Evolutionary conservation across 2,113 vertebrate species (phyloP).

Genomic region (Megaceryle maxima): DNA sequence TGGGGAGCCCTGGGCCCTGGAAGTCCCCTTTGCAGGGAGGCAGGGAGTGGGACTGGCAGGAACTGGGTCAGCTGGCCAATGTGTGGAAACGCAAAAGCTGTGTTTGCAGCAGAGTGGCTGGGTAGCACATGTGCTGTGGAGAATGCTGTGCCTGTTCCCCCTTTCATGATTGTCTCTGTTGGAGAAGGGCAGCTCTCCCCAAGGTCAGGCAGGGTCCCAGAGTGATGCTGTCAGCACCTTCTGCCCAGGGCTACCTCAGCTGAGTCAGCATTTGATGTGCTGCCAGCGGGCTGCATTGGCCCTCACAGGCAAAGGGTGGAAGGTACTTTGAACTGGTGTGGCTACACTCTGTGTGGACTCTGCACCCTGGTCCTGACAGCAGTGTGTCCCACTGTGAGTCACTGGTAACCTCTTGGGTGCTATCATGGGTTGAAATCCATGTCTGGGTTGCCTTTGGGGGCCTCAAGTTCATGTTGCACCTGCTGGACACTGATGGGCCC

Average conservation of each 20-base stretch:
- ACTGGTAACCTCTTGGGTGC: background rate
- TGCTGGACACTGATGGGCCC: background rate
- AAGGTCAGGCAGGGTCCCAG: background rate
- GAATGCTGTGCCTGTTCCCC: background rate
- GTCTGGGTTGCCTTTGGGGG: background rate
- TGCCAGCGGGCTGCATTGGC: fast-evolving
- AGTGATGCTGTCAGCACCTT: background rate
- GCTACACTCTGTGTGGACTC: background rate
- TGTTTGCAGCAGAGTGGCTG: fast-evolving
- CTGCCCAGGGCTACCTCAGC: background rate
- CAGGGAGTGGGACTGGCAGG: background rate
- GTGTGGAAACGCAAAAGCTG: background rate
- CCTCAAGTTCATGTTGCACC: fast-evolving
- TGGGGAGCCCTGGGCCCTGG: background rate
- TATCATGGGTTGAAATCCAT: background rate
- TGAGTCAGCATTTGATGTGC: background rate
- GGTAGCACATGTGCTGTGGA: background rate
- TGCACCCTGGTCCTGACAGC: background rate
- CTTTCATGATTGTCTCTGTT: background rate
- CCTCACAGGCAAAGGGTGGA: fast-evolving
- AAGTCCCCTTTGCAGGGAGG: background rate
- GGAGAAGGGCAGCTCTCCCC: background rate
- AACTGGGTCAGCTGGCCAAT: fast-evolving
- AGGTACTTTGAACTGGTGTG: background rate
- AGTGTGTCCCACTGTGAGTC: background rate